A percentile compares a stretch with the other conserved stretches of the same genome.
Conservation (phyloP, 2,113 vertebrate genomes). For the Tupaia chinensis region DNA sequence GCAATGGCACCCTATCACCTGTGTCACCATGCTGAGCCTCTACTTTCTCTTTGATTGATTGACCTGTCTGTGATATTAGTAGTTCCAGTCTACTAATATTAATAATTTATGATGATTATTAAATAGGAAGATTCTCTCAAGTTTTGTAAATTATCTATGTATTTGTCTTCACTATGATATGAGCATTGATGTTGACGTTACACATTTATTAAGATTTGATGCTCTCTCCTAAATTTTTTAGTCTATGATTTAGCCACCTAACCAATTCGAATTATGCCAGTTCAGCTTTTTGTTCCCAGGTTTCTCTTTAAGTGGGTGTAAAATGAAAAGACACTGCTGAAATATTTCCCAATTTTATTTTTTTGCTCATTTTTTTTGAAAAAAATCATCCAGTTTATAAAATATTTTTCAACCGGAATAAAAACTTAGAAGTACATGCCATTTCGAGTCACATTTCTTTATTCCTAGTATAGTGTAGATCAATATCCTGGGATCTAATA, state of each 20-base stretch:
- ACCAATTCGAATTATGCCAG: slow-evolving; percentile 31
- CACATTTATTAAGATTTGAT: background rate
- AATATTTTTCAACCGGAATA: slow-evolving; percentile 1
- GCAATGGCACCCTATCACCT: too few species aligned
- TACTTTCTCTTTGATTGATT: background rate
- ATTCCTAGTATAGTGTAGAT: background rate
- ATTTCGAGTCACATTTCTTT: background rate
- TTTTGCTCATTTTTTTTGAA: background rate
- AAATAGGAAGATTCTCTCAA: background rate
- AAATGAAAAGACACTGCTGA: slow-evolving; percentile 1
- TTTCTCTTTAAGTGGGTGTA: slow-evolving; percentile 14
- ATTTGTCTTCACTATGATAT: background rate
- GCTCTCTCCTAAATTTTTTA: background rate
- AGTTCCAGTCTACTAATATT: too few species aligned
- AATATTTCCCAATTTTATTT: background rate
- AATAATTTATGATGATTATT: background rate
- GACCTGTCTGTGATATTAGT: background rate
- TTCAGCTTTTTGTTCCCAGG: slow-evolving; percentile 8
- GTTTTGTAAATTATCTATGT: slow-evolving; percentile 7
- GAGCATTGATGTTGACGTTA: background rate
- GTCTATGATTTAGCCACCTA: slow-evolving; percentile 1
- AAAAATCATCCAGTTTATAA: slow-evolving; percentile 35
- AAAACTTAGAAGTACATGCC: background rate
- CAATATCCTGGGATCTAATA: background rate
- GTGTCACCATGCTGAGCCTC: too few species aligned